Base-by-base conservation (phyloP, 2,888 invertebrate species). In the Synergus umbraculus region DNA sequence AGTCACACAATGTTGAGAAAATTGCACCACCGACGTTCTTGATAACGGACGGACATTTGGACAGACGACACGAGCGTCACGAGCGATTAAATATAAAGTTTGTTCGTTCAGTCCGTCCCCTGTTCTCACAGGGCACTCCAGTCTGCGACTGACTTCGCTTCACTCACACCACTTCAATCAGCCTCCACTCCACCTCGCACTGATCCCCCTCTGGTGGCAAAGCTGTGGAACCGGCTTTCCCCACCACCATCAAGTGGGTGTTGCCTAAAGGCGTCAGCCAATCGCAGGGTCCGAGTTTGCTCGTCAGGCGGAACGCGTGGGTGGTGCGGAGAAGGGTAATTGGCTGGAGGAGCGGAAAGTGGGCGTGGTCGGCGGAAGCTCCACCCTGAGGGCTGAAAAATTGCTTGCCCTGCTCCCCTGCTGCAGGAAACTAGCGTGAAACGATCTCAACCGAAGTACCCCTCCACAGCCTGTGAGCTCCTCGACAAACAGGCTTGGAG, bases 141-240 rank as follows among this genome's bases (percentile, higher is more conserved):
- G 92, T 90, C 92, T 89, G 90, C 92, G 92, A 92, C 92, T 92
- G 91, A 91, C 91, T 90, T 88, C 88, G 86, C 84, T 88, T 87
- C 90, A 91, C 92, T 90, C 92, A 91, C 91, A 92, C 92, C 90
- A 91, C 90, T 90, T 90, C 89, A 91, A 86, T 89, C 88, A 87
- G 84, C 89, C 83, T 85, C 84, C 82, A 91, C 90, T 91, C 91
- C 92, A 92, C 91, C 92, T 91, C 92, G 93, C 93, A 93, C 92
- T 93, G 93, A 93, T 92, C 93, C 92, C 91, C 93, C 90, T 92
- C 93, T 92, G 90, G 92, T 86, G 92, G 93, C 92, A 85, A 93
- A 93, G 78, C 92, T 92, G 90, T 93, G 93, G 93, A 93, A 93
- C 92, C 92, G 91, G 89, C 66, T 73, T 10, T 87, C 85, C 92